Conservation (phyloP, 30 jellyfish, hydroid and myxozoan species). For the Cassiopea andromeda region DNA sequence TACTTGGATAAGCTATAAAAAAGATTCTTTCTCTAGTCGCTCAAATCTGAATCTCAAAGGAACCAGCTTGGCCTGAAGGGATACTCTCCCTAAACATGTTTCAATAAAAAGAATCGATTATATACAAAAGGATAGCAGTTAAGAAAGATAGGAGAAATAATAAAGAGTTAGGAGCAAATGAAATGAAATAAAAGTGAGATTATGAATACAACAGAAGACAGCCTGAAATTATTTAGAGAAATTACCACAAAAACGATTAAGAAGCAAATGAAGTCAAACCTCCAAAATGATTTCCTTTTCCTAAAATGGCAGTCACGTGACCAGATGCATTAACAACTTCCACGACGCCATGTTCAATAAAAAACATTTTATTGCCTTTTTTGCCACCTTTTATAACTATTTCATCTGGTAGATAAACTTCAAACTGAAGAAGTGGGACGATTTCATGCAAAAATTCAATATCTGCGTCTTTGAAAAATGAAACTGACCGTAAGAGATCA, state of each 20-base stretch:
- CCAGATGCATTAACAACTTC: slow-evolving; percentile 56
- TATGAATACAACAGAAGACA: background rate
- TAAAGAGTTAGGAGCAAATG: background rate
- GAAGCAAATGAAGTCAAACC: slow-evolving; percentile 23
- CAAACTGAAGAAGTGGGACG: slow-evolving; percentile 42
- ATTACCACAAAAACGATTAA: background rate
- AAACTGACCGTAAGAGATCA: slow-evolving; percentile 53
- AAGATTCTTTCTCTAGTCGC: no score
- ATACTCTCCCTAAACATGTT: no score
- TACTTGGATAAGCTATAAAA: no score
- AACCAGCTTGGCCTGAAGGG: no score
- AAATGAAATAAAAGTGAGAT: background rate
- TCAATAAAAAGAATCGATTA: no score
- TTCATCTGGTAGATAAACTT: slow-evolving; percentile 48
- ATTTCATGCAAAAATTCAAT: slow-evolving; percentile 53
- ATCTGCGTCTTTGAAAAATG: slow-evolving; percentile 60
- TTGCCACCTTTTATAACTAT: slow-evolving; percentile 51
- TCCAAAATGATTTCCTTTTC: slow-evolving; percentile 72
- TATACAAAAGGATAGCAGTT: background rate
- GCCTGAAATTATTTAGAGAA: background rate
- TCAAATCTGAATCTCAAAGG: no score
- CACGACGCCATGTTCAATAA: slow-evolving; percentile 64
- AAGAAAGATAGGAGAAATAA: background rate
- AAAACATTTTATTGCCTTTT: slow-evolving; percentile 62
- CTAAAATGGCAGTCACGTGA: slow-evolving; percentile 45